phyloP scores from a whole-genome alignment of 2,797 vertebrate species.

The Ficedula albicollis region DNA sequence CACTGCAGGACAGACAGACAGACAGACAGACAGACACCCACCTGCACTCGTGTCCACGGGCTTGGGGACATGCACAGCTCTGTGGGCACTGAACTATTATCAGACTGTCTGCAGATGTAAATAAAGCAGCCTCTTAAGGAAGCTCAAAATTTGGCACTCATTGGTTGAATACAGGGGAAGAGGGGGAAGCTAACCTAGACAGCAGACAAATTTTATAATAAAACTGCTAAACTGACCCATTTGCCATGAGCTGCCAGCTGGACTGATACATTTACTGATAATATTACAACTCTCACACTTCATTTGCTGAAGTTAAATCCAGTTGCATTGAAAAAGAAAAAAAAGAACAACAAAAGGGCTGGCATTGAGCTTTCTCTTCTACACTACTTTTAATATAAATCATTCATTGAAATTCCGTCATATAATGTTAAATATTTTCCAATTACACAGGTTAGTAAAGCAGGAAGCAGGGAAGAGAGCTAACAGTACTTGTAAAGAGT shows the following conservation, averaged over 20 bases:
- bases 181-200: not conserved
- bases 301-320: not conserved
- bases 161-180: not conserved
- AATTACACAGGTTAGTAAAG: not conserved
- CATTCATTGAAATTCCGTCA: not conserved
- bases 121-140: not conserved
- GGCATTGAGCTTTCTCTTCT: not conserved
- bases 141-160: not conserved
- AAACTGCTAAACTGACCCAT: not conserved
- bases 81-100: not conserved
- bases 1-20: not conserved
- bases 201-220: not conserved
- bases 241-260: not conserved
- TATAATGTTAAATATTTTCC: not conserved
- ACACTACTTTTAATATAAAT: not conserved
- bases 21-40: not conserved
- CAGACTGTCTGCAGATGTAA: not conserved
- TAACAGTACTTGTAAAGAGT: not conserved
- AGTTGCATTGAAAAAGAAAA: not conserved
- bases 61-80: not conserved
- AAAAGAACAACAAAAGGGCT: not conserved
- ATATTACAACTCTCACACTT: not conserved
- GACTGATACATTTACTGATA: not conserved
- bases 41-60: fast-evolving
- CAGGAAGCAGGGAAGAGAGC: not conserved